A percentile compares a stretch with the other conserved stretches of the same genome.
These are phyloP conservation scores for Caenorhabditis sulstoni DNA, from an alignment of 2,888 invertebrate genomes.

Conservation along the genomic window DNA sequence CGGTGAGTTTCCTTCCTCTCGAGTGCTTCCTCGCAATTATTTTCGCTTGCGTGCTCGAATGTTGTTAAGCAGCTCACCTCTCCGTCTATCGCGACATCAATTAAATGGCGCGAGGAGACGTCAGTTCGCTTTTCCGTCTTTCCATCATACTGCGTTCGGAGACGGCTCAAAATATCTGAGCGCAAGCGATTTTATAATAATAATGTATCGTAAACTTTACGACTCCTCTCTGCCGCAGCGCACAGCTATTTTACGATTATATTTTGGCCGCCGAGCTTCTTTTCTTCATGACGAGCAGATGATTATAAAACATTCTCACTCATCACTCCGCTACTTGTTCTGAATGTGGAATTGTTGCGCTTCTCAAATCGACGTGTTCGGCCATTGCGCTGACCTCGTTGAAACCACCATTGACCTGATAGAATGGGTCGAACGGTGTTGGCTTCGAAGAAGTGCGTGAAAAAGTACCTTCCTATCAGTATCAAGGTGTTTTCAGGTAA, in stretches of 20 bases:
- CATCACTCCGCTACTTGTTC: background rate
- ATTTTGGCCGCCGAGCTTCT: constrained; percentile 9
- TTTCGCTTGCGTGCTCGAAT: constrained; percentile 17
- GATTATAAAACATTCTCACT: constrained; percentile 31
- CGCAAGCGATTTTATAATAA: constrained; percentile 23
- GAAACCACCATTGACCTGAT: constrained; percentile 8
- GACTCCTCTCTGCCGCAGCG: constrained; percentile 6
- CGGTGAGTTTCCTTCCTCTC: constrained; percentile 9
- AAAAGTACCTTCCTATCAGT: background rate
- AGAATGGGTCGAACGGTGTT: constrained; percentile 10
- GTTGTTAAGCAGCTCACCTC: constrained; percentile 28
- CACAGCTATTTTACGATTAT: constrained; percentile 15
- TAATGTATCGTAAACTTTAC: constrained; percentile 54
- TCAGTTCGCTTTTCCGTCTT: background rate
- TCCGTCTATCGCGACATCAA: constrained; percentile 17
- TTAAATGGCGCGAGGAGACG: constrained; percentile 3
- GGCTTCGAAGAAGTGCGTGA: background rate
- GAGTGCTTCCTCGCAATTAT: background rate
- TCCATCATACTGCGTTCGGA: too few relatives aligned
- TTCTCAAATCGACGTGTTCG: constrained; percentile 6
- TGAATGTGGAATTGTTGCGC: constrained; percentile 32
- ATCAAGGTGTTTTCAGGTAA: constrained; percentile 38
- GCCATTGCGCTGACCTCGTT: constrained; percentile 9
- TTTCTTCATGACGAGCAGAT: constrained; percentile 20
- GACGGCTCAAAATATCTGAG: too few relatives aligned